Percentiles rank a stretch among this genome's conserved stretches.
These are phyloP conservation scores for Gastrophryne carolinensis DNA, from an alignment of 2,797 vertebrate genomes.

Conservation along the genomic window DNA sequence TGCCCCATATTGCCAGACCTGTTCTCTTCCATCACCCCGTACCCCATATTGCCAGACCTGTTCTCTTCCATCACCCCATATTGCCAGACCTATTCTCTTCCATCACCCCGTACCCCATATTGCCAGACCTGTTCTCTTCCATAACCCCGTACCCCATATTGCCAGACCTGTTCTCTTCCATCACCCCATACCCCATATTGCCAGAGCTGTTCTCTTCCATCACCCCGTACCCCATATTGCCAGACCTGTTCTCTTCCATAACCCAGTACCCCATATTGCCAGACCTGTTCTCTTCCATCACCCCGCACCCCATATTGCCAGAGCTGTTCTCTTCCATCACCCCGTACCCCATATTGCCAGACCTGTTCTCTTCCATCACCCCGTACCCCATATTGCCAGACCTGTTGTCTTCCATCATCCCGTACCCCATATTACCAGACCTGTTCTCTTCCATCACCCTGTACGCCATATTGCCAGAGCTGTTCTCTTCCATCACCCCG, in stretches of 20 bases:
- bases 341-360: not conserved
- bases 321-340: not conserved
- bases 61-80: not conserved
- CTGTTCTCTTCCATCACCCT: too few relatives aligned
- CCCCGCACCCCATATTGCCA: not conserved
- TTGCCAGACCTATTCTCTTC: not conserved
- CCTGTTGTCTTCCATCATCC: too few relatives aligned
- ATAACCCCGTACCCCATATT: not conserved
- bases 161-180: not conserved
- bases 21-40: not conserved
- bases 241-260: not conserved
- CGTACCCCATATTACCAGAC: not conserved
- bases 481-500: too few relatives aligned
- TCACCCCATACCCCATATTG: not conserved
- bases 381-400: not conserved
- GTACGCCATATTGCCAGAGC: too few relatives aligned
- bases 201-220: too few relatives aligned
- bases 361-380: not conserved
- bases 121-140: not conserved
- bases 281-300: not conserved
- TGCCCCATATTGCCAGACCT: not conserved
- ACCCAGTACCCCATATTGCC: not conserved
- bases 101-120: not conserved
- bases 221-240: not conserved
- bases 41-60: not conserved